Base-by-base conservation (phyloP, 2,888 invertebrate species). In the Copidosoma aretas region DNA sequence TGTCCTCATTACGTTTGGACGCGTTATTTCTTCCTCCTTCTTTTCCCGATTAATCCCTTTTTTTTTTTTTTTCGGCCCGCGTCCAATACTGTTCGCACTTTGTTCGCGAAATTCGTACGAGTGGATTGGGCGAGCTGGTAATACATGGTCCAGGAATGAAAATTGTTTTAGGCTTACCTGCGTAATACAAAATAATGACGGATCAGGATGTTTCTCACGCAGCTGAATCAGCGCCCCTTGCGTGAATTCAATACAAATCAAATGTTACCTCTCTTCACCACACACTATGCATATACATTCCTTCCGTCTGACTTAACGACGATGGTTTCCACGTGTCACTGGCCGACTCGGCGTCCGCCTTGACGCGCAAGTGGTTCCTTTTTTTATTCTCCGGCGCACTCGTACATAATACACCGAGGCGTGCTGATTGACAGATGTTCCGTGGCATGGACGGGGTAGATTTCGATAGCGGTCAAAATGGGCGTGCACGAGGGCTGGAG, bases 381-480 rank as follows among this genome's bases (percentile, higher is more conserved):
- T 24, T 24, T 22, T 60, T 19, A 4, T 32, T 14, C 19, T 19
- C 14, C 10, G 41, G 39, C 10, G 17, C 32, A 49, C 53, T 32
- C 8, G 32, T 3, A 5, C 4, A 32, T 5, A 5, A 8, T 32
- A 32, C 43, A 62, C 62, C n/a, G n/a, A 53, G 61, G 49, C 10
- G 60, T 53, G 56, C 56, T 68, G 71, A 71, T 71, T 71, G 71
- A 68, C 68, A 71, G 68, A 66, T 71, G 68, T 71, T 66, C 49
- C 60, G 39, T 43, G 52, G 62, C 57, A 15, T 43, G 24, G 43
- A 52, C 19, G 15, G 25, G 58, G 65, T 21, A 59, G 66, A 70
- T 70, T 66, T 52, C 54, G 64, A 53, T 19, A 46, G 22, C 39
- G 25, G 39, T 19, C 56, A 64, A 14, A 41, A 8, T 14, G 41